Evolutionary conservation across 2,797 vertebrate genomes (phyloP).

Genomic region (Micromesistius poutassou): DNA sequence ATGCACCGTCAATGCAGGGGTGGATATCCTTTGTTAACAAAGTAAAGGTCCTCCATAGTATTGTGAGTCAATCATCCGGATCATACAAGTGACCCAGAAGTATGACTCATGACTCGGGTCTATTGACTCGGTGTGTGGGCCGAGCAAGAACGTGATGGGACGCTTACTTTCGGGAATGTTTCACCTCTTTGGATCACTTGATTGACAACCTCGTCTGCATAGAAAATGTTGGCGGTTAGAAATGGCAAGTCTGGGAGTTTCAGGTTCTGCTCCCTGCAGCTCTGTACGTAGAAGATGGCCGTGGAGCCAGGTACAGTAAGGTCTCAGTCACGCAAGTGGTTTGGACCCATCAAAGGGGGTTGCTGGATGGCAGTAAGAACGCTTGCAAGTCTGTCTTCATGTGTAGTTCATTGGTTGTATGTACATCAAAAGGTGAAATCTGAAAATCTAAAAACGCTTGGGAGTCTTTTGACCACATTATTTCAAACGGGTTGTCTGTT

Average conservation of each 20-base stretch:
- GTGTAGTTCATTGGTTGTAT: background rate
- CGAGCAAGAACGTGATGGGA: background rate
- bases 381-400: background rate
- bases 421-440: background rate
- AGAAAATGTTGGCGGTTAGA: background rate
- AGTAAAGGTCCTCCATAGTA: background rate
- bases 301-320: no score
- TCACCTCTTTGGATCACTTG: background rate
- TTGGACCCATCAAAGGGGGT: background rate
- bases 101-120: no score
- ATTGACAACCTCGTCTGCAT: background rate
- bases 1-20: background rate
- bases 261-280: background rate
- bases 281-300: no score
- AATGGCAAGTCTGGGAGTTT: background rate
- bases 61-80: background rate
- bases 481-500: background rate
- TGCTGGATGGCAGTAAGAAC: background rate
- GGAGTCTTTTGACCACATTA: background rate
- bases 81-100: background rate
- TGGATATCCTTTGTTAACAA: background rate
- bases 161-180: background rate
- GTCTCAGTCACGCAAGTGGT: no score
- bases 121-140: background rate
- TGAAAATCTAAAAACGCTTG: background rate